Evolutionary conservation across 2,113 vertebrate species (phyloP), one percentile per base, ranked within the genome.

Genomic region (Syngnathus scovelli): DNA sequence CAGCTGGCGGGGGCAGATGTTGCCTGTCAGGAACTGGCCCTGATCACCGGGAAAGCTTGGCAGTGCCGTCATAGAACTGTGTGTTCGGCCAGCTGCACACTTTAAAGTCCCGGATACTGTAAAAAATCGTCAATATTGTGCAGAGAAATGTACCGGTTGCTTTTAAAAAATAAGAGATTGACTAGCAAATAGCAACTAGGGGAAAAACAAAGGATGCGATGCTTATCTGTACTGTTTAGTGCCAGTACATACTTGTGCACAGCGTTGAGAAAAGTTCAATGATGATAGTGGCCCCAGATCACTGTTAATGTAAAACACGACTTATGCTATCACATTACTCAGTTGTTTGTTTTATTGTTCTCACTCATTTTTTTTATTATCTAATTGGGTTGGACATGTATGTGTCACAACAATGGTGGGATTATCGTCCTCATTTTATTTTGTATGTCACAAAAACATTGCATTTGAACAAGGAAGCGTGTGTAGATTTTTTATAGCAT

Each of bases 11-110:
- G 70, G 21, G 43, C 75, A 82, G 76, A 86, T 82, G 78, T 70
- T 85, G 75, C 70, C 72, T 67, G 66, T 79, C 78, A 87, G 79
- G 86, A 82, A 83, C 82, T 69, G 69, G 81, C 83, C 72, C 76
- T 78, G 46, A 58, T 51, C 64, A 59, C 66, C 68, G 69, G 82
- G 76, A 69, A 76, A 72, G 65, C 66, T 76, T 83, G 80, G 78
- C 85, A 80, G 66, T 37, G 67, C 73, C 74, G 83, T 83, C 70
- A 78, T 55, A 83, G 75, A 77, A 77, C 78, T 77, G 82, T 65
- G 72, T 79, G 77, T 85, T 46, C 16, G 70, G 67, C 77, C 73
- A 70, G 68, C 58, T 73, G 65, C 67, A 69, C 51, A 76, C 61
- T 74, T 58, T 61, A 73, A 81, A 68, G 37, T 64, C 67, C 54